Conservation (phyloP, 2,113 vertebrate genomes). For the Rhizomys pruinosus region DNA sequence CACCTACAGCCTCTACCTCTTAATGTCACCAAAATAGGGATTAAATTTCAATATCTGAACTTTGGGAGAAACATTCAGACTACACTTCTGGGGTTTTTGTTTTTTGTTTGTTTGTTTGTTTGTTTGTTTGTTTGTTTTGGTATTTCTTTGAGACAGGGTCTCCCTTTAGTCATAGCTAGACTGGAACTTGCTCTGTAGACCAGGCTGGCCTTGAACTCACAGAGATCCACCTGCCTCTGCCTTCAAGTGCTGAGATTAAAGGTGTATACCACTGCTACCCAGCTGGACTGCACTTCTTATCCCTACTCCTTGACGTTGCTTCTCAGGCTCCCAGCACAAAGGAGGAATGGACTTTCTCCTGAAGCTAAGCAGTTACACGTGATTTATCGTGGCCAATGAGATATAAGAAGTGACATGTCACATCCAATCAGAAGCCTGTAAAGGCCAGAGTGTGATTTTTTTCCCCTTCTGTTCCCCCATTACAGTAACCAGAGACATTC, state of each 20-base stretch:
- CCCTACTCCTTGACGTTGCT: neutral
- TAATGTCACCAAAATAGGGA: neutral
- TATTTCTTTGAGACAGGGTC: too few species aligned
- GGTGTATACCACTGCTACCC: too few species aligned
- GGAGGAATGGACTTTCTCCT: neutral
- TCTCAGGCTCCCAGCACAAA: neutral
- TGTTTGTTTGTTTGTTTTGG: too few species aligned
- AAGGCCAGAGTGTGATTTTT: neutral
- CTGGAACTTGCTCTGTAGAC: too few species aligned
- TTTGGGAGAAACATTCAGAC: neutral
- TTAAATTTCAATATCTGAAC: neutral
- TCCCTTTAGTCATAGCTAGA: too few species aligned
- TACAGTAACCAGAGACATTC: neutral
- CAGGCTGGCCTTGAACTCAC: too few species aligned
- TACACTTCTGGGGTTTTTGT: too few species aligned
- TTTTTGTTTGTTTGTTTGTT: too few species aligned
- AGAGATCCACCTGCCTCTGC: too few species aligned
- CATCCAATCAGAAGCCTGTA: neutral
- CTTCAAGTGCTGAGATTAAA: too few species aligned
- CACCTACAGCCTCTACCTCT: neutral
- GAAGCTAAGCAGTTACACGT: neutral
- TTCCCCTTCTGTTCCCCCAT: neutral
- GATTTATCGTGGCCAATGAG: slow-evolving; percentile 30
- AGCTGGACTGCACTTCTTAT: too few species aligned
- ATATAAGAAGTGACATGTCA: neutral